phyloP scores from a whole-genome alignment of 2,888 invertebrate genomes.

The Bhutanitis thaidina region DNA sequence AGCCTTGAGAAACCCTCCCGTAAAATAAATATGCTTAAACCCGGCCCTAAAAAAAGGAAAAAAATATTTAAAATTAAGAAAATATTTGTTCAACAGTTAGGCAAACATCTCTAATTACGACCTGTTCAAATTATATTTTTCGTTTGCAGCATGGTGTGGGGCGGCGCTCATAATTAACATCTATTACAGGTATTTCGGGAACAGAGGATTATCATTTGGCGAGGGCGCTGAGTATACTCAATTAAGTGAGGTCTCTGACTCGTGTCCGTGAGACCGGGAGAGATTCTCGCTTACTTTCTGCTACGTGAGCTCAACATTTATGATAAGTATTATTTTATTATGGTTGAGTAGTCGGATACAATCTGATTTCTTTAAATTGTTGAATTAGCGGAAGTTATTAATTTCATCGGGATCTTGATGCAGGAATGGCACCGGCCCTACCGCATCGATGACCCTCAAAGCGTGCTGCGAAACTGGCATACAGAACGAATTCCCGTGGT shows the following conservation, averaged over 20 bases:
- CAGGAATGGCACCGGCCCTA: not conserved
- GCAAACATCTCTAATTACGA: constrained; percentile 79
- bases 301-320: constrained; percentile 4
- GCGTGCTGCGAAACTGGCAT: constrained; percentile 4
- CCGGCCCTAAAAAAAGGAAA: constrained; percentile 66
- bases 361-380: too few species aligned
- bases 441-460: not conserved
- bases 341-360: too few species aligned
- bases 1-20: constrained; percentile 55
- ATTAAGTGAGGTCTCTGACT: constrained; percentile 56
- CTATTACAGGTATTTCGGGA: constrained; percentile 76
- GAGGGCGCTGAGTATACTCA: constrained; percentile 77
- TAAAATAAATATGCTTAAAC: constrained; percentile 77
- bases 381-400: too few species aligned
- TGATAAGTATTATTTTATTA: not conserved
- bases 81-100: constrained; percentile 78
- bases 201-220: constrained; percentile 73
- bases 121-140: constrained; percentile 77
- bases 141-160: constrained; percentile 55
- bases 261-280: constrained; percentile 7
- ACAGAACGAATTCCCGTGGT: constrained; percentile 62
- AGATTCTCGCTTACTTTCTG: constrained; percentile 23
- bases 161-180: constrained; percentile 75
- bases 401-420: not conserved
- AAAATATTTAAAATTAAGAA: constrained; percentile 74